A percentile compares a stretch with the other conserved stretches of the same genome.
phyloP scores from a whole-genome alignment of 30 jellyfish, hydroid and myxozoan genomes.

The Pseudorhiza aurosa region DNA sequence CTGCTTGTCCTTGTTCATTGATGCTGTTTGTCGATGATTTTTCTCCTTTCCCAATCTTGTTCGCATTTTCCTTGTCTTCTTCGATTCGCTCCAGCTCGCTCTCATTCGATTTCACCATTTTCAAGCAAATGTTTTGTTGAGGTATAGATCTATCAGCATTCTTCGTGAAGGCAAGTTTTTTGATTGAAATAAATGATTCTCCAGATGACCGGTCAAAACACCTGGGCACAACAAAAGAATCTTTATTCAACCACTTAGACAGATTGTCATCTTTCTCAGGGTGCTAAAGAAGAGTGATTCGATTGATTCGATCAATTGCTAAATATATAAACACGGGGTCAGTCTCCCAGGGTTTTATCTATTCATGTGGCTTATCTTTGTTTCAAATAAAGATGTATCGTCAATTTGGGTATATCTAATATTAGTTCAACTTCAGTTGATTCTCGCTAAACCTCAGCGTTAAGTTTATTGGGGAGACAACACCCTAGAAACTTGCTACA shows the following conservation, averaged over 20 bases:
- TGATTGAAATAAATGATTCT: not conserved
- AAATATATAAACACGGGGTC: too few relatives aligned
- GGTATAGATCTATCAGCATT: too few relatives aligned
- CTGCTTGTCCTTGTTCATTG: slow-evolving; percentile 10
- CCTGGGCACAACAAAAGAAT: slow-evolving; percentile 68
- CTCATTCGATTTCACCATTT: slow-evolving; percentile 87
- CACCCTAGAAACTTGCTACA: too few relatives aligned
- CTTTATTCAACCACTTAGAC: slow-evolving; percentile 7
- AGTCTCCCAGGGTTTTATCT: too few relatives aligned
- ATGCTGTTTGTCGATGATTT: slow-evolving; percentile 50
- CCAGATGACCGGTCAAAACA: slow-evolving; percentile 57
- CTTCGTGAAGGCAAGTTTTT: slow-evolving; percentile 5
- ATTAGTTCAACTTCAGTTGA: too few relatives aligned
- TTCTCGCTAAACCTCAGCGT: too few relatives aligned
- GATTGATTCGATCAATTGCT: too few relatives aligned
- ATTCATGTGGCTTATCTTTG: too few relatives aligned
- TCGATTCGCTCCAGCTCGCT: slow-evolving; percentile 41
- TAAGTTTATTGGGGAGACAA: too few relatives aligned
- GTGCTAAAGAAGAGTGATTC: too few relatives aligned
- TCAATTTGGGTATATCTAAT: too few relatives aligned
- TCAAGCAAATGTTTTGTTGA: not conserved
- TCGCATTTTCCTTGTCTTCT: slow-evolving; percentile 63
- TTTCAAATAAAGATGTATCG: too few relatives aligned
- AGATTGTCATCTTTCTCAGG: slow-evolving; percentile 29
- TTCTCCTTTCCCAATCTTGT: slow-evolving; percentile 39